A percentile compares a stretch with the other conserved stretches of the same genome.
These are phyloP conservation scores for Leptinotarsa rubiginosa DNA, from an alignment of 2,888 invertebrate species.

Conservation along the genomic window DNA sequence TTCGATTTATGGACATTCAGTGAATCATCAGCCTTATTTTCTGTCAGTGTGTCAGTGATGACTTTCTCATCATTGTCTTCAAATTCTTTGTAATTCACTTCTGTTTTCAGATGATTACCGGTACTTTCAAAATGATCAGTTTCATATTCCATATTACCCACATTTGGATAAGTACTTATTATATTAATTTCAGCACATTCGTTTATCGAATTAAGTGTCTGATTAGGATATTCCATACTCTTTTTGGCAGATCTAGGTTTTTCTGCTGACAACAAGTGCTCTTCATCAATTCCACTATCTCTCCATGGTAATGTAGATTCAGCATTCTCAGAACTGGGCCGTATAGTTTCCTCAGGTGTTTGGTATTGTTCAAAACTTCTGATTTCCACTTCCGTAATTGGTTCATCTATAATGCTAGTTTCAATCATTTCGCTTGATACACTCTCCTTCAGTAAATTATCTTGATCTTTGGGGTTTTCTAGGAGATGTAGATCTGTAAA, in stretches of 20 bases:
- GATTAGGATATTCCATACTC: not conserved
- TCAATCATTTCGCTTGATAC: constrained; percentile 14
- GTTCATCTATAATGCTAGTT: constrained; percentile 9
- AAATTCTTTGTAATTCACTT: not conserved
- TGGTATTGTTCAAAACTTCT: not conserved
- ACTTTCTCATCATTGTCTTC: not conserved
- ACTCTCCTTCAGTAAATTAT: constrained; percentile 17
- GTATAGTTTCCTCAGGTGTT: not conserved
- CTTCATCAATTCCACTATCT: not conserved
- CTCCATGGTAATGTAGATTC: not conserved
- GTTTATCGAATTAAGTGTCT: not conserved
- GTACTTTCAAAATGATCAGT: not conserved
- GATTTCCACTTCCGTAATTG: constrained; percentile 9
- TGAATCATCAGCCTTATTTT: not conserved
- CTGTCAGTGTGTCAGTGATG: not conserved
- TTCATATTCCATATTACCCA: not conserved
- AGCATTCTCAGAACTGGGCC: not conserved
- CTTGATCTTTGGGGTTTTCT: constrained; percentile 11
- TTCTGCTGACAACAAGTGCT: not conserved
- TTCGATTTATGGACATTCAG: not conserved
- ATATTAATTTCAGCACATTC: no score
- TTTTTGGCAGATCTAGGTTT: not conserved
- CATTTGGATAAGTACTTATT: not conserved
- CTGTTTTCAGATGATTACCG: not conserved
- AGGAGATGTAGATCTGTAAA: no score